Conservation (phyloP, 2,113 vertebrate species). For the Asarcornis scutulata region DNA sequence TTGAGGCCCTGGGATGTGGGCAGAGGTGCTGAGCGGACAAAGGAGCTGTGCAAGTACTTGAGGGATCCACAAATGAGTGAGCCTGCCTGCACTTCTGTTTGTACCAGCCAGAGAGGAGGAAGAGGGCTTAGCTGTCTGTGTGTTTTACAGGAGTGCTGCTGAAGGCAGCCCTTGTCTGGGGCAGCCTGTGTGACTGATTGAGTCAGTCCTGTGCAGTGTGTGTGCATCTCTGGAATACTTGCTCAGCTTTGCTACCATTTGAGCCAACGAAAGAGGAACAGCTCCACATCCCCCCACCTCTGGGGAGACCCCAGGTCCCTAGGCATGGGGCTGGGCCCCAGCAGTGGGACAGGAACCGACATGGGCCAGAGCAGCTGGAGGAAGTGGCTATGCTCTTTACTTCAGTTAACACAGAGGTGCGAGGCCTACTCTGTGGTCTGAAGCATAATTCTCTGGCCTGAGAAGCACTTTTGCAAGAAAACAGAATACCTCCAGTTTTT, state of each 20-base stretch:
- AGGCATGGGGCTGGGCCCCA: background rate
- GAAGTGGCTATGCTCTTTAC: background rate
- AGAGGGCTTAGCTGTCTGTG: too few species aligned
- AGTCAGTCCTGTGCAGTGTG: too few species aligned
- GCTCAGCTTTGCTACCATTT: background rate
- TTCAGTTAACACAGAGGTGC: background rate
- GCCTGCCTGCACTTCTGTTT: too few species aligned
- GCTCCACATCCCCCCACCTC: background rate
- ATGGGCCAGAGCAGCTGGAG: background rate
- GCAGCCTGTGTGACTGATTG: too few species aligned
- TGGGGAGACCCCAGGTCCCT: background rate
- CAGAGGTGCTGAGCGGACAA: too few species aligned
- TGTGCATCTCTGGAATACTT: too few species aligned
- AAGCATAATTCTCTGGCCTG: background rate
- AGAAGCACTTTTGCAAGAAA: background rate
- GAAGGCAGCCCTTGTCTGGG: too few species aligned
- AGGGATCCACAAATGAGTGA: too few species aligned
- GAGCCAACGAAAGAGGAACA: background rate
- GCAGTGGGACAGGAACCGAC: background rate
- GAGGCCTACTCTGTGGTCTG: background rate
- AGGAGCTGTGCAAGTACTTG: too few species aligned
- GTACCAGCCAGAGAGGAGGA: too few species aligned
- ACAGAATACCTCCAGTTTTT: background rate
- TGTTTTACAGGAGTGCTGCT: too few species aligned
- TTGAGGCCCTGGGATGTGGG: too few species aligned